Evolutionary conservation across 2,888 invertebrate species (phyloP), one percentile per base, ranked within the genome.

Genomic region (Mimumesa dahlbomi): DNA sequence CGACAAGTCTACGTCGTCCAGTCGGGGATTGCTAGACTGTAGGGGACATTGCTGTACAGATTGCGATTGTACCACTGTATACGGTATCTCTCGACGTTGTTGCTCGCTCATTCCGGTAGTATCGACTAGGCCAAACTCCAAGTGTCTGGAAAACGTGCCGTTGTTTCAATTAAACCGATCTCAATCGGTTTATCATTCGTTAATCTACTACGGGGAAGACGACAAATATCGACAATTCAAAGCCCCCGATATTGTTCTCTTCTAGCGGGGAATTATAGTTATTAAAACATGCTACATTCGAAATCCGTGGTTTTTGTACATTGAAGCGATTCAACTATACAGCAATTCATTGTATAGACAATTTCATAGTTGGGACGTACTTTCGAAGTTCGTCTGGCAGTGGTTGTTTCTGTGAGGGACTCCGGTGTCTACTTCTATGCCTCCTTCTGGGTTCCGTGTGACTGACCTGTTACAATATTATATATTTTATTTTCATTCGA

Each of bases 101-200:
- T 94, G 94, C 85, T 96, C 96, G 52, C 94, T 94, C 96, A 97
- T 96, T 65, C 97, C 97, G 18, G 94, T 92, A 0, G 97, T 97
- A 82, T 97, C 97, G 59, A 97, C 94, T 85, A 97, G 91, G 86
- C 95, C 94, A 89, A 95, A 97, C 88, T 97, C 96, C 83, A 97
- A 91, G 88, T 97, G 96, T 87, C 96, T 95, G 81, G 22, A 86
- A 85, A 70, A 72, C 43, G 46, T 48, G 19, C 45, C 31, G 54
- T 40, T 53, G 18, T 61, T 49, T 75, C 38, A 66, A 48, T 40
- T 31, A n/a, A n/a, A n/a, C n/a, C n/a, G n/a, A 21, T 19, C 22
- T 22, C 40, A 11, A 38, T 19, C 29, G 36, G 5, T 13, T 6
- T 21, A 22, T 46, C 13, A 2, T 21, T 18, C 19, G 19, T 6